Evolutionary conservation across 2,888 invertebrate species (phyloP), one percentile per base, ranked within the genome.

Genomic region (Pseudoips prasinana): DNA sequence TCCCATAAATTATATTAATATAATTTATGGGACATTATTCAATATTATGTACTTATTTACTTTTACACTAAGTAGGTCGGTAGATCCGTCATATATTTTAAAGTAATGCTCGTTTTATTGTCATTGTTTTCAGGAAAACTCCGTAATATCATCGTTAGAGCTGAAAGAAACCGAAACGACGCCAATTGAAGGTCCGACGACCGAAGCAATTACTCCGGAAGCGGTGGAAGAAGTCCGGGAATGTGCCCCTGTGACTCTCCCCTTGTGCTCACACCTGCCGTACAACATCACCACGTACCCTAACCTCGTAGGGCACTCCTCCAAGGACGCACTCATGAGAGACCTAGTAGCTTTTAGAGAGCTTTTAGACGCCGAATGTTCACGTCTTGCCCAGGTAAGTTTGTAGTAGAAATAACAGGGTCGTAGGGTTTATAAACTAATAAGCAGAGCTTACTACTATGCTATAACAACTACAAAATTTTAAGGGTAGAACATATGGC

Each of bases 351-450:
- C 94, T 0, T 96, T 95, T 68, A 92, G 95, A 40, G 96, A 95
- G 71, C 82, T 97, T n/a, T 93, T 97, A 4, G 97, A 97, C 70
- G 95, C 95, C 0, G 96, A 97, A 77, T 97, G 97, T 73, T 96
- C 95, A 60, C 91, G 94, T 46, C 91, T 95, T 54, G 96, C 97
- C 1, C 95, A 95, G 71, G 88, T 87, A 61, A 54, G 40, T 36
- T 6, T 7, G 14, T 3, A n/a, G 3, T 31, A 1, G 8, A 26
- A n/a, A 18, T 19, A 20, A 18, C 6, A 5, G 6, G 24, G 10
- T 3, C 1, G 8, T 22, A n/a, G n/a, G n/a, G n/a, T n/a, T n/a
- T n/a, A n/a, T n/a, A n/a, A n/a, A n/a, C n/a, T n/a, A n/a, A n/a
- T n/a, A n/a, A n/a, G n/a, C n/a, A n/a, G n/a, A n/a, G n/a, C n/a